Evolutionary conservation across 2,113 vertebrate genomes (phyloP).

Genomic region (Martes martes): DNA sequence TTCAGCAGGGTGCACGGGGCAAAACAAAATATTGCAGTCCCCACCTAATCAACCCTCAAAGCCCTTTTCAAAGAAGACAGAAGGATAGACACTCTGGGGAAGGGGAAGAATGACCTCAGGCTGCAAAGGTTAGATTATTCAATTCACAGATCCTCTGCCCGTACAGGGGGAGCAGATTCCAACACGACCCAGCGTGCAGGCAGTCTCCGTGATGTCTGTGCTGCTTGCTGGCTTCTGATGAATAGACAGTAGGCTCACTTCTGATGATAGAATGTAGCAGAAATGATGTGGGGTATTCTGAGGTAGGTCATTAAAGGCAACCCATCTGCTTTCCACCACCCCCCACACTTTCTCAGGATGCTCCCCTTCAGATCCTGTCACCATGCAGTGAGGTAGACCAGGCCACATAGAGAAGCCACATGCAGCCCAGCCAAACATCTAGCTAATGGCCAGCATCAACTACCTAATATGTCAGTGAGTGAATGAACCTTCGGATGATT

Average conservation of each 20-base stretch:
- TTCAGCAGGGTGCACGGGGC: not conserved
- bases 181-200: fast-evolving
- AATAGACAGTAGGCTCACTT: not conserved
- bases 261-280: not conserved
- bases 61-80: not conserved
- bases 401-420: not conserved
- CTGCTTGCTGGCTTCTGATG: not conserved
- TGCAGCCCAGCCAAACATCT: not conserved
- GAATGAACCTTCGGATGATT: not conserved
- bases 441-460: not conserved
- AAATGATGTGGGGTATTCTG: not conserved
- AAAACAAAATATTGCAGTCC: not conserved
- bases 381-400: not conserved
- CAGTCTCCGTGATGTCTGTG: fast-evolving
- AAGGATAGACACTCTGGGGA: not conserved
- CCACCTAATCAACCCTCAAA: not conserved
- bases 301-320: not conserved
- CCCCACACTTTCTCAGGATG: not conserved
- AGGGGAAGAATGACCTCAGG: not conserved
- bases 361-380: not conserved
- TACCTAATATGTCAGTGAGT: not conserved
- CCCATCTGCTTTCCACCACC: not conserved
- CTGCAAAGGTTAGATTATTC: not conserved
- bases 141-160: not conserved
- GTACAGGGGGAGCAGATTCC: fast-evolving